A percentile compares a stretch with the other conserved stretches of the same genome.
phyloP scores from a whole-genome alignment of 2,113 vertebrate species.

The Clinocottus analis region DNA sequence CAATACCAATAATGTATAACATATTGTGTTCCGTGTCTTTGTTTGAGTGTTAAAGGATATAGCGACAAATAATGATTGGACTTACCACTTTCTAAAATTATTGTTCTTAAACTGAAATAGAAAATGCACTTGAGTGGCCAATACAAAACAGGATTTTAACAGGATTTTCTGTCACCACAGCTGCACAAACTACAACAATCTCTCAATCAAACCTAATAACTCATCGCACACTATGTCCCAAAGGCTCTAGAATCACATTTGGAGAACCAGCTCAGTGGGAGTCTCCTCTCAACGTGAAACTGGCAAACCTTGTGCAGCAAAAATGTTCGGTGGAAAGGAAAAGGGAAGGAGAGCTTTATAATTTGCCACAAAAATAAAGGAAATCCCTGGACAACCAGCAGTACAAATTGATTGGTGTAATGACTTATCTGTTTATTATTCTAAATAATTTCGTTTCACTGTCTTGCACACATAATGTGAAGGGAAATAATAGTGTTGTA shows the following conservation, averaged over 20 bases:
- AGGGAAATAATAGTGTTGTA: conserved; percentile 40
- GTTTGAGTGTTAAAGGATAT: conserved; percentile 57
- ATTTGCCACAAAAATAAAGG: conserved; percentile 35
- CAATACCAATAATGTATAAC: conserved; percentile 53
- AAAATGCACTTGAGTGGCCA: conserved; percentile 26
- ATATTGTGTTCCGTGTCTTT: conserved; percentile 50
- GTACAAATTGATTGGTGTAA: conserved; percentile 42
- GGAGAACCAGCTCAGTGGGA: conserved; percentile 37
- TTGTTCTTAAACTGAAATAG: conserved; percentile 34
- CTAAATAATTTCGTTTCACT: conserved; percentile 42
- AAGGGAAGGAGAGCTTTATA: conserved; percentile 32
- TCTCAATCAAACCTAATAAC: conserved; percentile 57
- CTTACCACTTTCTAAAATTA: conserved; percentile 46
- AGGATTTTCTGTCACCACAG: conserved; percentile 21
- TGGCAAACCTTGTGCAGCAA: conserved; percentile 25
- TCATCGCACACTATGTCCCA: conserved; percentile 37
- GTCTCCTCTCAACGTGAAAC: conserved; percentile 26
- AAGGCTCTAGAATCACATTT: conserved; percentile 59
- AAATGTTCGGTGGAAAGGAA: conserved; percentile 40
- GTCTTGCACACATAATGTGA: conserved; percentile 44
- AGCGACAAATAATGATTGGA: conserved; percentile 30
- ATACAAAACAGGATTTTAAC: conserved; percentile 17
- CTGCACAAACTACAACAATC: conserved; percentile 46
- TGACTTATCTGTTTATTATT: conserved; percentile 34
- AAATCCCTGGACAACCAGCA: conserved; percentile 10